A percentile compares a stretch with the other conserved stretches of the same genome.
These are phyloP conservation scores for Hystrix brachyura DNA, from an alignment of 2,113 vertebrate genomes.

Conservation along the genomic window DNA sequence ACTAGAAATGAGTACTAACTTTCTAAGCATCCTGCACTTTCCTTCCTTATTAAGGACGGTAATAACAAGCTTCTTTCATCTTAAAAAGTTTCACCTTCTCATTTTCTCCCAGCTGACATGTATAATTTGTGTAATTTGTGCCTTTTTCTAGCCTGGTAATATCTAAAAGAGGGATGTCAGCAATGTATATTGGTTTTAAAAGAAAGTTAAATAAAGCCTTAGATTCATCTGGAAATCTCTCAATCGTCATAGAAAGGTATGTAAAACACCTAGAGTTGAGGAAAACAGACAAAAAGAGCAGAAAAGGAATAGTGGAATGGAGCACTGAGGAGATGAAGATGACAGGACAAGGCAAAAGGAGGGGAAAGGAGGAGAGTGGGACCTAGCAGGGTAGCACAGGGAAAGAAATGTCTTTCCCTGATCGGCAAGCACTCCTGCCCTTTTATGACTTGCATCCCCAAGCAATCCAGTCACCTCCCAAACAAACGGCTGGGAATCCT, in stretches of 20 bases:
- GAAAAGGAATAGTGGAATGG: neutral
- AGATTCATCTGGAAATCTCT: neutral
- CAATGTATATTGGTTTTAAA: neutral
- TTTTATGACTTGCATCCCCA: neutral
- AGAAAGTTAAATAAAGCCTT: neutral
- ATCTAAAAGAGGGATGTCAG: neutral
- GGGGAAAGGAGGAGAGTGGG: rapidly evolving
- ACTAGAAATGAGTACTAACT: neutral
- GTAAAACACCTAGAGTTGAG: neutral
- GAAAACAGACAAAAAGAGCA: neutral
- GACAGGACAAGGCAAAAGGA: neutral
- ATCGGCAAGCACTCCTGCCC: neutral
- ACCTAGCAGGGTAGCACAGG: too few species aligned
- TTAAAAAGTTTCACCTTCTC: neutral
- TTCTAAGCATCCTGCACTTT: neutral
- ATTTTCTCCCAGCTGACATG: neutral
- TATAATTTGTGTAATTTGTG: neutral
- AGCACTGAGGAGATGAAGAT: neutral
- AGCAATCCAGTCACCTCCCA: neutral
- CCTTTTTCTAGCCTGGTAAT: neutral
- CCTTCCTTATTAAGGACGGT: neutral
- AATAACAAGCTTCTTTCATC: neutral
- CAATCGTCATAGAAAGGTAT: neutral
- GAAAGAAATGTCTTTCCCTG: neutral
- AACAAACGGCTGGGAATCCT: neutral